Evolutionary conservation across 2,797 vertebrate genomes (phyloP).

Genomic region (Cossypha polioptera): DNA sequence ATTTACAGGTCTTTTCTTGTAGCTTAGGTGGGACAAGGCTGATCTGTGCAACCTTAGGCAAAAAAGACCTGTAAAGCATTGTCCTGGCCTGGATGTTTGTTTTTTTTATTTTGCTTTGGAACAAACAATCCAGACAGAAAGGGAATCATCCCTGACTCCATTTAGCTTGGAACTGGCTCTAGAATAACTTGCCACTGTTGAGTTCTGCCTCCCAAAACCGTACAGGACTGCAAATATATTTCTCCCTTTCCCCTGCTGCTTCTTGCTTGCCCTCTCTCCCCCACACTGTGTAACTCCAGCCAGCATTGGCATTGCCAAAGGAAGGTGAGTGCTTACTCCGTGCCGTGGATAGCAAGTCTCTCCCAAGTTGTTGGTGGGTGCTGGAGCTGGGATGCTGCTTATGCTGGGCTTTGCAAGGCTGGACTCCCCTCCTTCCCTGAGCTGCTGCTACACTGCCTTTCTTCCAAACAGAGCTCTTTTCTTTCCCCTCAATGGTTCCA

Average conservation of each 20-base stretch:
- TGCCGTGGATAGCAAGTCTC: rapidly evolving
- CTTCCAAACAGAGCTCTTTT: background rate
- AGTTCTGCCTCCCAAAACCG: background rate
- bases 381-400: background rate
- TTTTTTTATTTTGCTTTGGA: background rate
- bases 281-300: background rate
- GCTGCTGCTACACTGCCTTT: background rate
- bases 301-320: background rate
- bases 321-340: background rate
- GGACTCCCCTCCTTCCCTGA: background rate
- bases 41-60: background rate
- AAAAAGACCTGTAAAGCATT: background rate
- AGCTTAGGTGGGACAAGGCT: background rate
- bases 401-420: background rate
- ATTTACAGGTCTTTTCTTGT: background rate
- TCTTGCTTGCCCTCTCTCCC: background rate
- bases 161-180: slow-evolving; percentile 21
- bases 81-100: background rate
- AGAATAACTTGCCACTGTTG: slow-evolving; percentile 13
- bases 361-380: background rate
- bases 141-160: background rate
- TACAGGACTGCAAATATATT: background rate
- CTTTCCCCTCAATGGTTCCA: background rate
- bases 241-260: background rate
- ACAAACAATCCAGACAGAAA: background rate